phyloP scores from a whole-genome alignment of 2,888 invertebrate genomes.

The Smittia aterrima region DNA sequence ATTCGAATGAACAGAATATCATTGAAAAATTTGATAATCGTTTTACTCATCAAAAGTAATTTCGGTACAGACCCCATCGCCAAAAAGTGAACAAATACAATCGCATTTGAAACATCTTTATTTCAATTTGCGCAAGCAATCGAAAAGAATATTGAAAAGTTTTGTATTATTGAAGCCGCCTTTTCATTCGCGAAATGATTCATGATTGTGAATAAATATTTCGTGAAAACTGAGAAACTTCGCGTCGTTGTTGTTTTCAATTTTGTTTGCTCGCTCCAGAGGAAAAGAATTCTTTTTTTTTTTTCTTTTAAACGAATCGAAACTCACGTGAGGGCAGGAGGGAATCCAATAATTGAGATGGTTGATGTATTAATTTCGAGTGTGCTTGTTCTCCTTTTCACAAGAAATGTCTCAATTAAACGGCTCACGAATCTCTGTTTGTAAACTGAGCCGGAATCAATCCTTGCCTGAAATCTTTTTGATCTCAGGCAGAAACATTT shows the following conservation, averaged over 20 bases:
- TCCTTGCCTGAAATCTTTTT: not conserved
- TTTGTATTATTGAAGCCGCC: constrained; percentile 7
- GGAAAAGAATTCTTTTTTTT: not conserved
- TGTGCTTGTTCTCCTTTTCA: not conserved
- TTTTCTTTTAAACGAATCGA: not conserved
- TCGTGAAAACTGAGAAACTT: not conserved
- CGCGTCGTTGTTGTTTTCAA: not conserved
- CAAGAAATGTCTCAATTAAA: constrained; percentile 34
- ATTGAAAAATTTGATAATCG: too few relatives aligned
- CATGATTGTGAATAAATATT: not conserved
- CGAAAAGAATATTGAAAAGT: not conserved
- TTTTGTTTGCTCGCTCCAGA: too few relatives aligned
- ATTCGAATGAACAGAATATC: too few relatives aligned
- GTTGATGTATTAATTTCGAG: constrained; percentile 27
- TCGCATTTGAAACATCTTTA: constrained; percentile 10
- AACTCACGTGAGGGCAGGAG: not conserved
- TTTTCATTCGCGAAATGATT: constrained; percentile 8
- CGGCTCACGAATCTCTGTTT: not conserved
- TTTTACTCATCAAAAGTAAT: too few relatives aligned
- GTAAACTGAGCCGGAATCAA: not conserved
- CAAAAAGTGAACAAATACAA: not conserved
- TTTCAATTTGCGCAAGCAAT: constrained; percentile 12
- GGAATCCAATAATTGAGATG: not conserved
- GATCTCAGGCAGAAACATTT: not conserved
- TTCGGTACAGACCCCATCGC: too few relatives aligned